Evolutionary conservation across 2,888 invertebrate species (phyloP), one percentile per base, ranked within the genome.

Genomic region (Platycnemis pennipes): DNA sequence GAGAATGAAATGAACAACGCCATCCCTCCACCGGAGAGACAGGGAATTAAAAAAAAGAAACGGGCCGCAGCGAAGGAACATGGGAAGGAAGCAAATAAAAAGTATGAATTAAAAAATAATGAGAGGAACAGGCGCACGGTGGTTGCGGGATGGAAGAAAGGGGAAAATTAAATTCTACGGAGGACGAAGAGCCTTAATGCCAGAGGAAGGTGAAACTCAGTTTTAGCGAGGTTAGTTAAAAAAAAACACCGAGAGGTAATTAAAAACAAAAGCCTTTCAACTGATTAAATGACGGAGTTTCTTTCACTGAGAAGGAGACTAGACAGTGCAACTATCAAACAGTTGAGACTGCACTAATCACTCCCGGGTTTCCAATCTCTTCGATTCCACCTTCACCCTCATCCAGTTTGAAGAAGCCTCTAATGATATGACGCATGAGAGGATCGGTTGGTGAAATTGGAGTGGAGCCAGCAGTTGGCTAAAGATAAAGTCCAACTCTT

Each of bases 61-160:
- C 31, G 13, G 11, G 77, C 77, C 77, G 31, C 77, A 77, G 37
- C 31, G 77, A 77, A 77, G 11, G 77, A 77, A 77, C 11, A 26
- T 7, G 37, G 37, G 37, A 3, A 22, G 63, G 63, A 63, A 22
- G n/a, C n/a, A 63, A n/a, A n/a, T n/a, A n/a, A 63, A 77, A 31
- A 77, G 77, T 37, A 77, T 37, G 77, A 77, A 77, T 77, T 77
- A 77, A 37, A 77, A 37, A 77, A 37, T 77, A 77, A 77, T 77
- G 77, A 77, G 77, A 13, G 37, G 11, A 13, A 37, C 31, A 37
- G 0, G 31, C 31, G 16, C 13, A 77, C 13, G 11, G 77, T 37
- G 77, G 77, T 13, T 37, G 37, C 37, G 37, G 77, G 37, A 37
- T 13, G 77, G 4, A 11, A 77, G 77, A 63, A 26, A 63, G 63